Evolutionary conservation across 2,797 vertebrate species (phyloP), one percentile per base, ranked within the genome.

Genomic region (Nannoperca australis): DNA sequence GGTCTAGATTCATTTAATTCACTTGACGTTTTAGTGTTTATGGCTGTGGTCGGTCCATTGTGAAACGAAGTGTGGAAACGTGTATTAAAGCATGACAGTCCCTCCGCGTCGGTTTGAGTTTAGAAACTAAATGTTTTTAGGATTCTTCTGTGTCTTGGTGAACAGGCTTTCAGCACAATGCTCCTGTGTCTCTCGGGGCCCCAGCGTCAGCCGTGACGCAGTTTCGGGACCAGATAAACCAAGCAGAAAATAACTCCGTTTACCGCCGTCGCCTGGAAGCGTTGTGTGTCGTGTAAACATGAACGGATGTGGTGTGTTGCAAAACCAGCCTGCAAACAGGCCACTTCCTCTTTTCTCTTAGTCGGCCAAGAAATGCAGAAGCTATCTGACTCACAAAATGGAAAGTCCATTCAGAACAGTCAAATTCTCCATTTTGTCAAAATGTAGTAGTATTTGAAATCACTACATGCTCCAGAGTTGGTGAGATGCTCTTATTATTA

Each of bases 141-240:
- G 53, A 66, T 14, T 47, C 1, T n/a, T 27, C 3, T 24, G 15
- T 8, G 4, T 44, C 20, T 32, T 14, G 7, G 5, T 27, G 9
- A 30, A 5, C 50, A 36, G 45, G 40, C 15, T 36, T 15, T 0
- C 18, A 22, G 51, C 6, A 84, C 85, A 91, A 79, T 30, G 75
- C 51, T 10, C 20, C 63, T 75, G 56, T 86, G 63, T 65, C 6
- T 30, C 4, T 1, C 11, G 12, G 24, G 51, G 34, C 34, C 47
- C n/a, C 3, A 15, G n/a, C 45, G 18, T 72, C 66, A 67, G 50
- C 61, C 7, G 3, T 83, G 86, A 82, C 83, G 78, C 30, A 36
- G 1, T 68, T 85, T 55, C 4, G 66, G 54, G 73, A 69, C 56
- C 1, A 68, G 70, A 80, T 53, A 55, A 78, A 79, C 75, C 84